Evolutionary conservation across 2,113 vertebrate species (phyloP).

Genomic region (Genyomyrus donnyi): DNA sequence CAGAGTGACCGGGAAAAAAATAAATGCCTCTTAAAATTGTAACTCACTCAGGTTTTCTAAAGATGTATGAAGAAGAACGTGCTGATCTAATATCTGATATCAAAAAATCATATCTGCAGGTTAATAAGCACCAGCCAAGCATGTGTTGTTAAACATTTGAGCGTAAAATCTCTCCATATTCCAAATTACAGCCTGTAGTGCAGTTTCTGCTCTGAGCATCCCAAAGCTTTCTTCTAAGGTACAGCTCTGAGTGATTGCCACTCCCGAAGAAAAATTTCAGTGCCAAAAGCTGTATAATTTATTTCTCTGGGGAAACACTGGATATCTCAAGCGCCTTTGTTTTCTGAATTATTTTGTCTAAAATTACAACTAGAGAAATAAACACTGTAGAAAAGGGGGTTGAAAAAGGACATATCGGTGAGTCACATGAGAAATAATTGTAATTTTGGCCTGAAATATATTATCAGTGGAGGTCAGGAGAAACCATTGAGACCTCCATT

Average conservation of each 20-base stretch:
- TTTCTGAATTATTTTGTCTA: not conserved
- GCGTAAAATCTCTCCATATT: not conserved
- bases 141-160: not conserved
- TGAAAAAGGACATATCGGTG: not conserved
- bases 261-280: not conserved
- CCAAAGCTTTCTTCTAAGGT: not conserved
- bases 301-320: not conserved
- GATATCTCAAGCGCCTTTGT: not conserved
- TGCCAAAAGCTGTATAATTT: not conserved
- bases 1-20: not conserved
- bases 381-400: not conserved
- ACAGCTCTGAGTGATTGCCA: not conserved
- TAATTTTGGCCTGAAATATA: not conserved
- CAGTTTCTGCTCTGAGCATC: not conserved
- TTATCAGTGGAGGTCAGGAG: slow-evolving; percentile 4
- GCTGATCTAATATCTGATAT: not conserved
- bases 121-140: not conserved
- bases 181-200: not conserved
- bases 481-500: not conserved
- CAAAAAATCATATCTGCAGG: not conserved
- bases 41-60: not conserved
- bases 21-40: not conserved
- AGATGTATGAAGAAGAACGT: not conserved
- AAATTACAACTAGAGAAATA: slow-evolving; percentile 1
- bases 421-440: not conserved